Percentiles rank a stretch among this genome's conserved stretches.
Conservation (phyloP, 2,888 invertebrate genomes). For the Chrysodeixis includens region DNA sequence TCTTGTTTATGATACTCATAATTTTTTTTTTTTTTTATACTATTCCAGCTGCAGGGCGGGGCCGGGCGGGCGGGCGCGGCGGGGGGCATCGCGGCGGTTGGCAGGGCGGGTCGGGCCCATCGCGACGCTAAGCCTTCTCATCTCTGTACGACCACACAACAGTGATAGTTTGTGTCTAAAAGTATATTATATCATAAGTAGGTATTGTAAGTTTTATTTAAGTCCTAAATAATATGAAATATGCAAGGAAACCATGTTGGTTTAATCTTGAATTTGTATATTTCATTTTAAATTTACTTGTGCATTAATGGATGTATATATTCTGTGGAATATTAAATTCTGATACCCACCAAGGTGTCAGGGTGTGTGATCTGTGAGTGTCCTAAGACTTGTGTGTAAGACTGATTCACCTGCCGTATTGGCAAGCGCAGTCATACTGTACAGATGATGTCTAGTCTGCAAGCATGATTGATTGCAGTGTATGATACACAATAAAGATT, state of each 20-base stretch:
- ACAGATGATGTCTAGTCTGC: slow-evolving; percentile 24
- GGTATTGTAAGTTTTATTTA: slow-evolving; percentile 46
- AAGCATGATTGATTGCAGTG: slow-evolving; percentile 25
- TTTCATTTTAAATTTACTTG: background rate
- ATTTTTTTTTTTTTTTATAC: too few species aligned
- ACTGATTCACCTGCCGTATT: background rate
- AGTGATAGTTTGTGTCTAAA: slow-evolving; percentile 39
- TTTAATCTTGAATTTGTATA: background rate
- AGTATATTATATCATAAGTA: slow-evolving; percentile 47
- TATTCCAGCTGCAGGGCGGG: slow-evolving; percentile 89
- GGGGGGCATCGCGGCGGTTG: slow-evolving; percentile 90
- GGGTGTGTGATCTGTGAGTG: background rate
- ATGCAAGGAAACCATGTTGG: background rate
- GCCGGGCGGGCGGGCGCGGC: slow-evolving; percentile 88
- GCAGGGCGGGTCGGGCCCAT: slow-evolving; percentile 91
- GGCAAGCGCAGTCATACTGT: slow-evolving; percentile 11
- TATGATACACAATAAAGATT: slow-evolving; percentile 44
- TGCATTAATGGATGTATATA: background rate
- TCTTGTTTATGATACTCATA: too few species aligned
- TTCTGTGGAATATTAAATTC: background rate
- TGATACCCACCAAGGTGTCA: background rate
- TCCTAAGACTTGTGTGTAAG: background rate
- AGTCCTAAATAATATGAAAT: slow-evolving; percentile 12
- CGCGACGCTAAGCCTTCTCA: slow-evolving; percentile 71
- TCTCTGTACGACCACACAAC: slow-evolving; percentile 20